phyloP scores from a whole-genome alignment of 2,888 invertebrate species.

The Hemistola chrysoprasaria region DNA sequence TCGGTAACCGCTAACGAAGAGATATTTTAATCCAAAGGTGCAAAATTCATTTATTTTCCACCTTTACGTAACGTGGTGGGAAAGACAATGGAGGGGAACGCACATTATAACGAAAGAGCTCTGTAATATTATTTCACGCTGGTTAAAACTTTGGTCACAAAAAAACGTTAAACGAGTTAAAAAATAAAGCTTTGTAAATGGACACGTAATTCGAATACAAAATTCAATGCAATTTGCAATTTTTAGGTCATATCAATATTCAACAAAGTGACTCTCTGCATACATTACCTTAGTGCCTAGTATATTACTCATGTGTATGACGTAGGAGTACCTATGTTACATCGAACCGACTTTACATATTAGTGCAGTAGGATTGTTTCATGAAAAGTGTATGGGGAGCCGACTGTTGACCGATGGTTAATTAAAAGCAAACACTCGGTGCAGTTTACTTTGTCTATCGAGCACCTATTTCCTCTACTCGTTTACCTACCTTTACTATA shows the following conservation, averaged over 20 bases:
- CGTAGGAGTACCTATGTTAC: too few relatives aligned
- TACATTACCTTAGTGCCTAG: background rate
- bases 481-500: slow-evolving; percentile 33
- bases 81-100: too few relatives aligned
- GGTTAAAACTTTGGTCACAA: too few relatives aligned
- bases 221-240: background rate
- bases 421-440: slow-evolving; percentile 73
- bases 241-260: background rate
- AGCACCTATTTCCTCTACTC: slow-evolving; percentile 41
- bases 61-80: too few relatives aligned
- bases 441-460: slow-evolving; percentile 63
- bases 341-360: slow-evolving; percentile 45
- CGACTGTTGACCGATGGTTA: slow-evolving; percentile 71
- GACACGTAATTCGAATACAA: too few relatives aligned
- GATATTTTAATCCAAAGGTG: too few relatives aligned
- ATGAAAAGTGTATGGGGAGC: slow-evolving; percentile 71
- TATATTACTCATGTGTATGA: background rate
- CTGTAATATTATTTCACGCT: too few relatives aligned
- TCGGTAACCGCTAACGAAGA: too few relatives aligned
- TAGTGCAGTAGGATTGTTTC: slow-evolving; percentile 68
- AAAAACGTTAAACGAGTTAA: too few relatives aligned
- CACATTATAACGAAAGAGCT: too few relatives aligned
- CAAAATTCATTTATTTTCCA: too few relatives aligned
- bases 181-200: too few relatives aligned
- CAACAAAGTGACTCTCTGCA: background rate